phyloP scores from a whole-genome alignment of 2,888 invertebrate genomes.

The Tetragonula carbonaria region DNA sequence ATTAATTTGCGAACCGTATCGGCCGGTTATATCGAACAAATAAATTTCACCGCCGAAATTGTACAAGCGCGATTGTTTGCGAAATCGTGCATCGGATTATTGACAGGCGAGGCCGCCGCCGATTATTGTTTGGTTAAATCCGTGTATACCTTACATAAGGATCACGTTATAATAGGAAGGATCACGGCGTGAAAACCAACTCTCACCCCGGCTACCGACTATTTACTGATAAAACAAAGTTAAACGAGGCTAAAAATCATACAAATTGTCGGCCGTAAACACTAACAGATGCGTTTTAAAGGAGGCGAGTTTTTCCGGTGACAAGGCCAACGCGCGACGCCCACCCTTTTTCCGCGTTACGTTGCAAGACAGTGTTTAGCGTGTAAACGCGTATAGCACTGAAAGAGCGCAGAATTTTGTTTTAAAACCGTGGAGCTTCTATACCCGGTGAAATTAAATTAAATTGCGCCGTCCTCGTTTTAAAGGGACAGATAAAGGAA shows the following conservation, averaged over 20 bases:
- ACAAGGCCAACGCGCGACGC: not conserved
- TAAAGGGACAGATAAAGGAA: constrained; percentile 6
- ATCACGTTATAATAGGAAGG: not conserved
- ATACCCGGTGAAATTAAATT: constrained; percentile 31
- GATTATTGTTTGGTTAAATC: not conserved
- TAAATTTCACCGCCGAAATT: constrained; percentile 42
- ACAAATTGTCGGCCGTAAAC: not conserved
- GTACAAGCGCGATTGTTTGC: constrained; percentile 28
- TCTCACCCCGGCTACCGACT: not conserved
- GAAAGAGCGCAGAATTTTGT: constrained; percentile 12
- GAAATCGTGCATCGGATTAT: not conserved
- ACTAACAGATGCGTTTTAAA: constrained; percentile 4
- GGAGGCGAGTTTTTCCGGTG: not conserved
- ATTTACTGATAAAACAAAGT: not conserved
- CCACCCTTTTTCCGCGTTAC: not conserved
- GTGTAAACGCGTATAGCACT: not conserved
- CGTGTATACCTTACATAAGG: not conserved
- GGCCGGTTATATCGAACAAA: constrained; percentile 34
- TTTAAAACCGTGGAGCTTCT: constrained; percentile 19
- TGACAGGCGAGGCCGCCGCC: not conserved
- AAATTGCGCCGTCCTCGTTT: constrained; percentile 12
- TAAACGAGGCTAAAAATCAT: not conserved
- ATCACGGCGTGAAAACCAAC: not conserved
- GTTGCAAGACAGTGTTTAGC: constrained; percentile 7
- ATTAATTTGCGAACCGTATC: constrained; percentile 47